Evolutionary conservation across 2,797 vertebrate species (phyloP).

Genomic region (Tapirus indicus): DNA sequence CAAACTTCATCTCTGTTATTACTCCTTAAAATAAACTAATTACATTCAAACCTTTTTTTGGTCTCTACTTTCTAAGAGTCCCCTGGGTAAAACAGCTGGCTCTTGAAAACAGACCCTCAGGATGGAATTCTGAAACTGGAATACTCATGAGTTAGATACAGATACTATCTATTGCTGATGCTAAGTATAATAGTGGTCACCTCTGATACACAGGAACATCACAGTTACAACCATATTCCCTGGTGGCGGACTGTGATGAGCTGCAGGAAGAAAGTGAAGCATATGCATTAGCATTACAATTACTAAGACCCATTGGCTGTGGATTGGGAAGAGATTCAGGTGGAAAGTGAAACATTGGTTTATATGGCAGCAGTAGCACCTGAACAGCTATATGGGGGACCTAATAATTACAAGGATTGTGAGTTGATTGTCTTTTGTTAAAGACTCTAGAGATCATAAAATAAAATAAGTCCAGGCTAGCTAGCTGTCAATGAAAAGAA

Average conservation of each 20-base stretch:
- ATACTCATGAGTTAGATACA: not conserved
- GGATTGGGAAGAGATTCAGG: not conserved
- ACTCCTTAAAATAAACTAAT: not conserved
- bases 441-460: not conserved
- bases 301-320: not conserved
- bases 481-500: not conserved
- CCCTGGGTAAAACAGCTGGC: not conserved
- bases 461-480: not conserved
- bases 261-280: not conserved
- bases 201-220: not conserved
- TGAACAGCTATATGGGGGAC: not conserved
- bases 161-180: not conserved
- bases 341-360: not conserved
- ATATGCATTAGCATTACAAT: not conserved
- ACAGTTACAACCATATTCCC: not conserved
- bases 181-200: not conserved
- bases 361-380: not conserved
- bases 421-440: not conserved
- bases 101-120: not conserved
- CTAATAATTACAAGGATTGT: not conserved
- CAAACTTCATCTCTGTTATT: not conserved
- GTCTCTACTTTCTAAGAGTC: not conserved
- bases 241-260: not conserved
- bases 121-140: not conserved
- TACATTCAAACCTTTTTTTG: not conserved